These are phyloP conservation scores for Bruchidius siliquastri DNA, from an alignment of 2,888 invertebrate genomes.

Conservation along the genomic window DNA sequence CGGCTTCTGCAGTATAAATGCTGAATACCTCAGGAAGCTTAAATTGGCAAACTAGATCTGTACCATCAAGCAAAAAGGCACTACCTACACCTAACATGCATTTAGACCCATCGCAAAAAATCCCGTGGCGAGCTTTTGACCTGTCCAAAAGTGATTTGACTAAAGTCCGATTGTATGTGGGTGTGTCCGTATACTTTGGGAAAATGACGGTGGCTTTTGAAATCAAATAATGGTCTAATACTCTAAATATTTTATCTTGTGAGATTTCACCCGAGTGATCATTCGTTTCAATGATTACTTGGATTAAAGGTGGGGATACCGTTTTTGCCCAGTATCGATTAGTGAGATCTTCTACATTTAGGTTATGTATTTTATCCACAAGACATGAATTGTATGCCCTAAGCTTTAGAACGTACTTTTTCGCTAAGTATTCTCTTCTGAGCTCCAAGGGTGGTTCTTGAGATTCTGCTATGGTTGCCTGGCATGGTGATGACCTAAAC, in stretches of 20 bases:
- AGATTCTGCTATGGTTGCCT: slow-evolving; percentile 4
- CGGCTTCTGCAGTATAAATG: slow-evolving; percentile 6
- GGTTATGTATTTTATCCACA: neutral
- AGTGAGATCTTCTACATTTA: neutral
- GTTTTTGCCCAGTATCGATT: neutral
- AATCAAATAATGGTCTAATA: neutral
- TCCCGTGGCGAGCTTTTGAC: neutral
- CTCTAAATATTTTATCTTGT: neutral
- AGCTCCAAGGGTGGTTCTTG: slow-evolving; percentile 1
- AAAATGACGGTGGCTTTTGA: neutral
- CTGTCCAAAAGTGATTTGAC: neutral
- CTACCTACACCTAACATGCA: neutral
- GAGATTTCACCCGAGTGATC: neutral
- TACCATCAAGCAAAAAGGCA: neutral
- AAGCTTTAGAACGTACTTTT: neutral
- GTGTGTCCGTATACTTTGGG: neutral
- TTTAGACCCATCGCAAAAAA: neutral
- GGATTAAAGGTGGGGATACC: neutral
- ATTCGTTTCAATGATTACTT: neutral
- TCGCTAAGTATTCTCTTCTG: neutral
- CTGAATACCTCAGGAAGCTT: neutral
- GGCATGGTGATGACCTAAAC: slow-evolving; percentile 1
- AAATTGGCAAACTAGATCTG: neutral
- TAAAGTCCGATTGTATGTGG: neutral
- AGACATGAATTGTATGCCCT: slow-evolving; percentile 3